Percentiles rank a stretch among this genome's conserved stretches.
phyloP scores from a whole-genome alignment of 2,113 vertebrate genomes.

The Dermatemys mawii region DNA sequence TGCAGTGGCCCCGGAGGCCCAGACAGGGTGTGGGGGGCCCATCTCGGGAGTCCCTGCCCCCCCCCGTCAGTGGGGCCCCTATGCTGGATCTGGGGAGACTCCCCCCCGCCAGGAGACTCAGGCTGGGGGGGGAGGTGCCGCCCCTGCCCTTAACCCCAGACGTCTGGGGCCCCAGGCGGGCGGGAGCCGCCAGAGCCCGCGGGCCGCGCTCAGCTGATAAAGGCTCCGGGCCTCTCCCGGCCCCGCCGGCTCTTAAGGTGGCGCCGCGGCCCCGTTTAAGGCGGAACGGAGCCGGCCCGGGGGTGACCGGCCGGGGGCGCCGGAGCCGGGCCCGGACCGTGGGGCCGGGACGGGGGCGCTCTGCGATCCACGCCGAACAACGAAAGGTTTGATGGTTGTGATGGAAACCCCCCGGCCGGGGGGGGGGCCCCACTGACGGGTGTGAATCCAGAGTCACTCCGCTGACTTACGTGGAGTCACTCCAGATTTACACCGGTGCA shows the following conservation, averaged over 20 bases:
- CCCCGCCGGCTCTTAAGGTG: slow-evolving; percentile 59
- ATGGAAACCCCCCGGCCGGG: too few relatives aligned
- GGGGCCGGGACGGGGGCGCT: too few relatives aligned
- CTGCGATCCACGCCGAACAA: too few relatives aligned
- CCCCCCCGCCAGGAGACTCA: background rate
- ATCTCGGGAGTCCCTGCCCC: too few relatives aligned
- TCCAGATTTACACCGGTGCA: background rate
- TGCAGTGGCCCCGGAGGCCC: too few relatives aligned
- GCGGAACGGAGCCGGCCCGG: background rate
- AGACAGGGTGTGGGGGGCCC: too few relatives aligned
- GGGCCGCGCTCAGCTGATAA: slow-evolving; percentile 78
- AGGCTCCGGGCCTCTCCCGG: slow-evolving; percentile 69
- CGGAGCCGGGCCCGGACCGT: too few relatives aligned
- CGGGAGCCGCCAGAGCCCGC: slow-evolving; percentile 74
- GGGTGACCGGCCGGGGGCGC: too few relatives aligned
- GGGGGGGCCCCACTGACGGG: too few relatives aligned
- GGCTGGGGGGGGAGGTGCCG: too few relatives aligned
- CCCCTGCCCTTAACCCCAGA: slow-evolving; percentile 41
- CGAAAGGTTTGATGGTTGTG: background rate
- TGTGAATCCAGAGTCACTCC: too few relatives aligned
- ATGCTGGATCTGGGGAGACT: background rate
- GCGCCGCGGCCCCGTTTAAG: slow-evolving; percentile 45
- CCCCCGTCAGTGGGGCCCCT: too few relatives aligned
- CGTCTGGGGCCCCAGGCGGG: slow-evolving; percentile 74
- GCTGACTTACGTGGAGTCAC: fast-evolving